phyloP scores from a whole-genome alignment of 2,113 vertebrate genomes.

The Symphodus melops region DNA sequence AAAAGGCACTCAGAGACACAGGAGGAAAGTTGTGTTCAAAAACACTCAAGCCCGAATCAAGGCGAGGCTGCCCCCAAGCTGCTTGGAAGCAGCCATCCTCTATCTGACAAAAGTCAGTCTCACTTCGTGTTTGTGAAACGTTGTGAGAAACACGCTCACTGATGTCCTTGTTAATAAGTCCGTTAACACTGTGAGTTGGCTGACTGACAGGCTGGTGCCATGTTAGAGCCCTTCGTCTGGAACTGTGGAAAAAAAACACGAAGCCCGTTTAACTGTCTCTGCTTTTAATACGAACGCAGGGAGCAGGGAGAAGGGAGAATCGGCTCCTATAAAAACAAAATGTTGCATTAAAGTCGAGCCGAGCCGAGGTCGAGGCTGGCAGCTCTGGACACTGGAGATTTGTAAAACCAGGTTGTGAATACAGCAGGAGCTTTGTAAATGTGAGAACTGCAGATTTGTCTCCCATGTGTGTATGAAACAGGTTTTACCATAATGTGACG shows the following conservation, averaged over 20 bases:
- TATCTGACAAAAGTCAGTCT: not conserved
- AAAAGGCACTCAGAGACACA: too few species aligned
- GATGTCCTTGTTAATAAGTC: slow-evolving; percentile 65
- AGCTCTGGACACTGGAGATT: slow-evolving; percentile 4
- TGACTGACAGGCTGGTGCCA: slow-evolving; percentile 53
- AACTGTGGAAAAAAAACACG: slow-evolving; percentile 45
- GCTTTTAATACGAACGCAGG: slow-evolving; percentile 58
- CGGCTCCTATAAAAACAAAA: slow-evolving; percentile 44
- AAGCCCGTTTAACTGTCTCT: slow-evolving; percentile 57
- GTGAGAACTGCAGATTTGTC: not conserved
- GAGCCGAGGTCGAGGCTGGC: slow-evolving; percentile 8
- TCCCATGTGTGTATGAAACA: slow-evolving; percentile 26
- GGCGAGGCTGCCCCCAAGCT: too few species aligned
- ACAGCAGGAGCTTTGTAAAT: slow-evolving; percentile 23
- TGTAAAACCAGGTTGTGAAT: slow-evolving; percentile 24
- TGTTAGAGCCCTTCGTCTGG: slow-evolving; percentile 53
- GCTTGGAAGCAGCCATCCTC: too few species aligned
- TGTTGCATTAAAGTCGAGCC: slow-evolving; percentile 31
- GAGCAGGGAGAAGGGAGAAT: too few species aligned
- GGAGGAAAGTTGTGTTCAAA: too few species aligned
- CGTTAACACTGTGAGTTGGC: slow-evolving; percentile 62
- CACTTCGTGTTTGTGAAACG: not conserved
- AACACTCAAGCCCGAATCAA: too few species aligned
- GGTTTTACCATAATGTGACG: slow-evolving; percentile 11
- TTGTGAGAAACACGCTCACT: slow-evolving; percentile 54